Evolutionary conservation across 2,888 invertebrate species (phyloP).

Genomic region (Drosophila trichaetosa): DNA sequence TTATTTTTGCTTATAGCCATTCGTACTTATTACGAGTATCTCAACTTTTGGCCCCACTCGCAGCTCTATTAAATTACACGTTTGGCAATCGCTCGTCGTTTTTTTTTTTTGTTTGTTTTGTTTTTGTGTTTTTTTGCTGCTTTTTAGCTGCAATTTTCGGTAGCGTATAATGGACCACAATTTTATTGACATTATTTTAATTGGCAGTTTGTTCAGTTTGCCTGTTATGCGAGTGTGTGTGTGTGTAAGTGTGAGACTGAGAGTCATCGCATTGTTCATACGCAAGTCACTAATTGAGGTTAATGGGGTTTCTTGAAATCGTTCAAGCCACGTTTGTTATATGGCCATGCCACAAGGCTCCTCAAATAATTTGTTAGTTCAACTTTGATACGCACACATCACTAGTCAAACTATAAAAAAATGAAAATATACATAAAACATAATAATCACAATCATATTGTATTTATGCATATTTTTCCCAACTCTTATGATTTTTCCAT

Average conservation of each 20-base stretch:
- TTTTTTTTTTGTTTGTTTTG: slow-evolving; percentile 5
- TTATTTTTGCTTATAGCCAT: slow-evolving; percentile 14
- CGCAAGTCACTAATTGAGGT: slow-evolving; percentile 82
- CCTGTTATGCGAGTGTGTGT: not conserved
- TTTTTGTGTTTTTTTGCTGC: slow-evolving; percentile 9
- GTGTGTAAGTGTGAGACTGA: slow-evolving; percentile 25
- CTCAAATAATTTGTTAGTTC: slow-evolving; percentile 36
- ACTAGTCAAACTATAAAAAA: not conserved
- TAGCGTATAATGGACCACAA: slow-evolving; percentile 78
- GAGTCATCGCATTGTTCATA: slow-evolving; percentile 54
- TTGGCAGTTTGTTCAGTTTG: slow-evolving; percentile 73
- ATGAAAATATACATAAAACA: slow-evolving; percentile 4
- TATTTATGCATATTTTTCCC: slow-evolving; percentile 22
- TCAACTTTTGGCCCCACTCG: slow-evolving; percentile 74
- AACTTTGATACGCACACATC: slow-evolving; percentile 43
- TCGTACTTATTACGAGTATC: slow-evolving; percentile 55
- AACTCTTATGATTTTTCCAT: not conserved
- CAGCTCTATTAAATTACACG: slow-evolving; percentile 71
- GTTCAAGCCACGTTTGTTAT: slow-evolving; percentile 63
- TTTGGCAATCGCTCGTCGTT: slow-evolving; percentile 72
- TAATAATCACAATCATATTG: slow-evolving; percentile 23
- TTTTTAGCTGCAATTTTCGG: slow-evolving; percentile 71
- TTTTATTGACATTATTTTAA: slow-evolving; percentile 82
- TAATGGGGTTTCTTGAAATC: slow-evolving; percentile 79
- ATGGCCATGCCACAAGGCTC: slow-evolving; percentile 52